These are phyloP conservation scores for Sussaba pulchella DNA, from an alignment of 2,888 invertebrate genomes.

Conservation along the genomic window DNA sequence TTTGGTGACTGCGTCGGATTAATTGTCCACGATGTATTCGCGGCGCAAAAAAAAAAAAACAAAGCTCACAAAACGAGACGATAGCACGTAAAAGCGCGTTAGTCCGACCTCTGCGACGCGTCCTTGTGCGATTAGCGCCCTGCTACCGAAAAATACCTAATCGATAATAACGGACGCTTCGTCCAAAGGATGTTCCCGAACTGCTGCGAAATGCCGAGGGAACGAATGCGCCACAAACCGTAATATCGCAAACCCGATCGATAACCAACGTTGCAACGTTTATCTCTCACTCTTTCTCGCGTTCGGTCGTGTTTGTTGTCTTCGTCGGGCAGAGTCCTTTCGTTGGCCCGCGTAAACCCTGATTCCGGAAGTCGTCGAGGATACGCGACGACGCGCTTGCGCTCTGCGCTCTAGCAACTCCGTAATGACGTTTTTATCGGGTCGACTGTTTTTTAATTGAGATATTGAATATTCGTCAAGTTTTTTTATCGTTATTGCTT, in stretches of 20 bases:
- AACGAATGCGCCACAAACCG: constrained; percentile 29
- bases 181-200: too few relatives aligned
- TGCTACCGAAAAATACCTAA: constrained; percentile 9
- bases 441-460: too few relatives aligned
- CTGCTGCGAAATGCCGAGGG: constrained; percentile 8
- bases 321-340: constrained; percentile 70
- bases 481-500: not conserved
- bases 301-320: constrained; percentile 1
- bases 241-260: constrained; percentile 68
- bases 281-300: constrained; percentile 13
- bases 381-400: constrained; percentile 57
- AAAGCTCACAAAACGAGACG: not conserved
- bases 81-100: not conserved
- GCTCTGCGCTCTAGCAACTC: constrained; percentile 31
- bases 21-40: constrained; percentile 16
- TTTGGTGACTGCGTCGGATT: constrained; percentile 64
- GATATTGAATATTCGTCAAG: not conserved
- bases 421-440: not conserved
- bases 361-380: constrained; percentile 54
- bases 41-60: not conserved
- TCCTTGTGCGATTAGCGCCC: not conserved
- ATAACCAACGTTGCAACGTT: constrained; percentile 60
- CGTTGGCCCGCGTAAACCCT: constrained; percentile 74
- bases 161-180: constrained; percentile 22
- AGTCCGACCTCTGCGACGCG: constrained; percentile 47